A percentile compares a stretch with the other conserved stretches of the same genome.
These are phyloP conservation scores for Enteromius mattozi DNA, from an alignment of 2,797 vertebrate species.

Conservation along the genomic window DNA sequence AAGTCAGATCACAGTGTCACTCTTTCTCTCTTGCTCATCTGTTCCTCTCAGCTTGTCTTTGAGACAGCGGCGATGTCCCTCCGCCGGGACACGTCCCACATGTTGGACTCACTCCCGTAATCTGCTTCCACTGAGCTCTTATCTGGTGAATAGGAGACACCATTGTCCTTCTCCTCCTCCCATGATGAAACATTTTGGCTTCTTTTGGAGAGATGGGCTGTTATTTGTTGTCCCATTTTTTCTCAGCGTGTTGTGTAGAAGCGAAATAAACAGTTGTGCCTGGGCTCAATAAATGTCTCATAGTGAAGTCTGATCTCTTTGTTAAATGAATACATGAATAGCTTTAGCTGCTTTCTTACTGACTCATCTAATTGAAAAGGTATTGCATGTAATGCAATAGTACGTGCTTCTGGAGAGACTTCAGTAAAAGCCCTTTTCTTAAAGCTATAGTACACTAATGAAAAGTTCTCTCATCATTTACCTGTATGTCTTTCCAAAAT, in stretches of 20 bases:
- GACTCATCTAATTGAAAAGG: background rate
- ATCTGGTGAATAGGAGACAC: constrained; percentile 46
- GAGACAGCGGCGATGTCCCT: background rate
- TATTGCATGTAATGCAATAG: background rate
- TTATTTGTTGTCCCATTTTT: constrained; percentile 2
- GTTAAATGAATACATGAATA: background rate
- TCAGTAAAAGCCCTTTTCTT: background rate
- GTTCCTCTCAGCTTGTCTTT: background rate
- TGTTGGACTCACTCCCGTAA: constrained; percentile 23
- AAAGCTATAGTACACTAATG: background rate
- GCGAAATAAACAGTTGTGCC: background rate
- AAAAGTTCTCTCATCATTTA: background rate
- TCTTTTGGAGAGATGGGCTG: background rate
- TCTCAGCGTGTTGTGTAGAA: background rate
- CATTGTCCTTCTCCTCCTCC: constrained; percentile 49
- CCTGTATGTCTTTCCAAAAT: background rate
- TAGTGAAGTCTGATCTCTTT: background rate
- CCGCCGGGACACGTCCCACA: constrained; percentile 14
- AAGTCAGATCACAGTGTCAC: background rate
- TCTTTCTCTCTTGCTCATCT: constrained; percentile 1
- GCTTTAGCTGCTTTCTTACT: background rate
- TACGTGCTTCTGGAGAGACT: background rate
- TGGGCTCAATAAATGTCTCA: background rate
- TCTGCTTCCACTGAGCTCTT: constrained; percentile 29
- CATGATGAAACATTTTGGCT: constrained; percentile 27